Evolutionary conservation across 1,140 invertebrate genomes (phyloP), one percentile per base, ranked within the genome.

Genomic region (Drosophila auraria): DNA sequence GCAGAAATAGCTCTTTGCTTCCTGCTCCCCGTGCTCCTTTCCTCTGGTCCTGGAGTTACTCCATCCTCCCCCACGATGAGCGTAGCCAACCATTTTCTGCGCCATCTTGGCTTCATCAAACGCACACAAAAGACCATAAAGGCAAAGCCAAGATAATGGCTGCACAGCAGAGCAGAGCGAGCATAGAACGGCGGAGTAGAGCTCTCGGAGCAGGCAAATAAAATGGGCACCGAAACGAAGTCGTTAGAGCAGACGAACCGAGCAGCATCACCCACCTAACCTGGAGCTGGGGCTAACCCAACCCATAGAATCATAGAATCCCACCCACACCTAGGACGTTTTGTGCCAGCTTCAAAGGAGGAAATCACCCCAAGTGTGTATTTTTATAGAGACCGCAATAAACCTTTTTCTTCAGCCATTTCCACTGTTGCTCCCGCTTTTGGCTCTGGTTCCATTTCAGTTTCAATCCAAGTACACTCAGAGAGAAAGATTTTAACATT

Each of bases 341-440:
- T 83, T 87, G 80, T 87, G 79, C 42, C 50, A 64, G 77, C 83
- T 80, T 87, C 84, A 89, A 87, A 89, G 42, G 63, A 89, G 84
- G 68, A 89, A 90, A 90, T 89, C 84, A 89, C 84, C 84, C 84
- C 84, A 89, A 89, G 84, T 89, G 84, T 89, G 86, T 89, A 89
- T 89, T 89, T 89, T 89, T 89, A 89, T 89, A 86, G 84, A 89
- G 84, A 90, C 86, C 84, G 86, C 84, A 89, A 89, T 89, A 89
- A 89, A 89, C 84, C 84, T 89, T 89, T 89, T 89, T 89, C 84
- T 89, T 69, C 69, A 44, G 69, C 71, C 71, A 74, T 86, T 78
- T 84, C 45, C 38, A 42, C 40, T 69, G 64, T 27, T 63, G 49
- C 64, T 73, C 40, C 57, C 25, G 27, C 68, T 66, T 63, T 72